phyloP scores from a whole-genome alignment of 1,140 invertebrate species.

The Apis dorsata region DNA sequence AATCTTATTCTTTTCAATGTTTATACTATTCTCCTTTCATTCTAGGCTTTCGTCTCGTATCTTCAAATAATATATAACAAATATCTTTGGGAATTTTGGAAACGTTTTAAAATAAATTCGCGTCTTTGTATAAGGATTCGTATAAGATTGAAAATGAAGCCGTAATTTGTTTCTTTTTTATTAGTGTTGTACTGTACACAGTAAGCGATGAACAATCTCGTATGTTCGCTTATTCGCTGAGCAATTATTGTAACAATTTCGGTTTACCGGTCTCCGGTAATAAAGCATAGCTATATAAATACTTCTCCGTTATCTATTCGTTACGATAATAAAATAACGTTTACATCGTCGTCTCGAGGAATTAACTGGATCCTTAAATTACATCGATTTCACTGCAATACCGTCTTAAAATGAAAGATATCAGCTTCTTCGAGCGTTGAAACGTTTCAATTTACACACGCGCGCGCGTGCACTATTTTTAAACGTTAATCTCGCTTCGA shows the following conservation, averaged over 20 bases:
- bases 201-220: conserved; percentile 38
- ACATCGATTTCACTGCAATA: conserved; percentile 20
- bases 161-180: conserved; percentile 4
- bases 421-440: neutral
- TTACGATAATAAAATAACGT: conserved; percentile 50
- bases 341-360: conserved; percentile 42
- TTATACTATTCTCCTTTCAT: neutral
- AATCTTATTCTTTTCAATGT: neutral
- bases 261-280: conserved; percentile 33
- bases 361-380: conserved; percentile 19
- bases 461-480: neutral
- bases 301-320: conserved; percentile 32
- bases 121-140: neutral
- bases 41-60: neutral
- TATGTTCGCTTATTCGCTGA: conserved; percentile 32
- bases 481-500: neutral
- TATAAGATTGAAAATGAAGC: conserved; percentile 12
- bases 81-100: neutral
- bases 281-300: conserved; percentile 50
- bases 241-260: conserved; percentile 54
- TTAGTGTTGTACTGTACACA: conserved; percentile 47
- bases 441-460: neutral
- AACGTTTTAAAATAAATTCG: neutral
- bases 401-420: neutral
- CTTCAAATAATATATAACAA: neutral